Base-by-base conservation (phyloP, 2,888 invertebrate genomes). In the Muscina levida region DNA sequence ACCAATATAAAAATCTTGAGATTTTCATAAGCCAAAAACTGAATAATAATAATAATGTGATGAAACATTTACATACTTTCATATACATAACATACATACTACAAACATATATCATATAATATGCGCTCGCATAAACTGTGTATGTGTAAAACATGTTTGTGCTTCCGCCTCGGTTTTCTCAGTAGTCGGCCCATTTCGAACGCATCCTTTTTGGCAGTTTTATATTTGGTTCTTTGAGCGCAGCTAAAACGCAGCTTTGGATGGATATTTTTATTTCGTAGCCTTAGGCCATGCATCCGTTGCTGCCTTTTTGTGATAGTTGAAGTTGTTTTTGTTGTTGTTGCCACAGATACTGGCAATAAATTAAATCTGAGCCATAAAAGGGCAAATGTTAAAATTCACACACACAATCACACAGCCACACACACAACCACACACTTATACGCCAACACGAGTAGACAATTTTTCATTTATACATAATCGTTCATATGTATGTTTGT, bases 321-420 rank as follows among this genome's bases (percentile, higher is more conserved):
- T 51, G 51, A 19, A 19, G 1, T 31, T 37, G 37, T 59, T 57
- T 1, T 59, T 62, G 22, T 42, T 62, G 39, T 17, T n/a, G 37
- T 39, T 59, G n/a, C 5, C 39, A 39, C 22, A 62, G 62, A 62
- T 62, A 62, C 22, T 17, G 53, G 81, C 77, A 81, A 81, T 81
- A 81, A 81, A 81, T 81, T 77, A 77, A 81, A 81, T 81, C 77
- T 81, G 77, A 71, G 75, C 77, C 81, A 81, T 81, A 75, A 81
- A 77, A 81, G 81, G 81, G 74, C 81, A 81, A 77, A 81, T 72
- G 81, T 81, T 81, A 81, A 80, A 81, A 31, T 31, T 31, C 31
- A 31, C 31, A 31, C 31, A 31, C 31, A 31, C 76, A 68, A 72
- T 68, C 72, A 72, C 46, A 67, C 57, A 56, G 71, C 48, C 37